Conservation (phyloP, 2,797 vertebrate genomes). For the Melanotaenia maccullochi region DNA sequence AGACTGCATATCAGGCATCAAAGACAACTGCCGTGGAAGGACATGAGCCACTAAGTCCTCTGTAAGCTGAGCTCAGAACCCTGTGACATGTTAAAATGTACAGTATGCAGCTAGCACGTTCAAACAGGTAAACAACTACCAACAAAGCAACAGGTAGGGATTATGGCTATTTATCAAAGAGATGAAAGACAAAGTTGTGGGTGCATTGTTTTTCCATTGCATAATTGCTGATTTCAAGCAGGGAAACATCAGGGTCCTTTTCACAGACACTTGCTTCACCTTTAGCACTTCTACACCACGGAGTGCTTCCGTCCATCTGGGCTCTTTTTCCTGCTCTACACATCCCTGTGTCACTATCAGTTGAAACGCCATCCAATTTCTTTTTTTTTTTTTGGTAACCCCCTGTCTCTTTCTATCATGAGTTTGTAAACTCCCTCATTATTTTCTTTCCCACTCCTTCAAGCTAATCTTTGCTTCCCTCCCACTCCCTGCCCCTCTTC, state of each 20-base stretch:
- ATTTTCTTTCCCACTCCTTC: constrained; percentile 43
- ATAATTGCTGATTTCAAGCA: constrained; percentile 43
- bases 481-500: constrained; percentile 40
- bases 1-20: constrained; percentile 73
- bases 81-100: constrained; percentile 56
- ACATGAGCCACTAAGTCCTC: constrained; percentile 31
- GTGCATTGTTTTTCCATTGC: constrained; percentile 37
- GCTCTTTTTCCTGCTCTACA: constrained; percentile 64
- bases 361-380: constrained; percentile 1
- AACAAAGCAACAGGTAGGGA: constrained; percentile 38
- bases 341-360: constrained; percentile 27
- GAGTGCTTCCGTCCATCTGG: constrained; percentile 76
- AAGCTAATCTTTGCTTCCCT: constrained; percentile 46
- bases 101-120: constrained; percentile 46
- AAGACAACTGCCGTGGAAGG: constrained; percentile 54
- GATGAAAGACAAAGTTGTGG: constrained; percentile 39
- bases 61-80: constrained; percentile 62
- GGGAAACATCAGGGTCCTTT: constrained; percentile 45
- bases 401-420: neutral
- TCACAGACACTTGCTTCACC: constrained; percentile 66
- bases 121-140: constrained; percentile 62
- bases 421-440: constrained; percentile 28
- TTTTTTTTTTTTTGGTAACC: constrained; percentile 10
- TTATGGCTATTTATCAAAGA: constrained; percentile 6
- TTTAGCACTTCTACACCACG: constrained; percentile 57